phyloP scores from a whole-genome alignment of 2,888 invertebrate species.

The Mesoligia furuncula region DNA sequence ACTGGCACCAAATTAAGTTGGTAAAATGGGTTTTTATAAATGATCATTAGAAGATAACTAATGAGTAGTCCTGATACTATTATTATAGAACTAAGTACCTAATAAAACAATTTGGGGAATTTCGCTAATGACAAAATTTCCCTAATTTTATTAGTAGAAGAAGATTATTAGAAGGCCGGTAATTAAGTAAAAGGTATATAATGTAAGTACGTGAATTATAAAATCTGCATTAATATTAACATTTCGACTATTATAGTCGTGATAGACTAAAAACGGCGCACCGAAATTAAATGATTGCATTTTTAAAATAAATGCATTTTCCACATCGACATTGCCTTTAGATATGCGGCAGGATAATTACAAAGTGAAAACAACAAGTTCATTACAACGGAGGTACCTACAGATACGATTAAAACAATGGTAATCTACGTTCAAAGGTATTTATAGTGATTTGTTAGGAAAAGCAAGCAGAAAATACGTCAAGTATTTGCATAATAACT shows the following conservation, averaged over 20 bases:
- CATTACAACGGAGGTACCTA: neutral
- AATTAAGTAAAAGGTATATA: neutral
- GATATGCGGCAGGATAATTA: neutral
- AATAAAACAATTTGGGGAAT: conserved; percentile 11
- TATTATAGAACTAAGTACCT: neutral
- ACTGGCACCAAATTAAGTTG: neutral
- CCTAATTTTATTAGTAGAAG: neutral
- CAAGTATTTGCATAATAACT: conserved; percentile 48
- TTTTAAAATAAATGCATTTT: conserved; percentile 1
- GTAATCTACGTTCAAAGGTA: conserved; percentile 22
- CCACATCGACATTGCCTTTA: neutral
- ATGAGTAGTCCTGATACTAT: neutral
- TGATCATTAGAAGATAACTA: neutral
- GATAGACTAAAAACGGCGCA: neutral
- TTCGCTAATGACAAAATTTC: conserved; percentile 9
- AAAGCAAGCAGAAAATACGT: conserved; percentile 39
- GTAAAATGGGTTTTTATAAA: neutral
- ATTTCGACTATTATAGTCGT: neutral
- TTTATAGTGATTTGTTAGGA: conserved; percentile 38
- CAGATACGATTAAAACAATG: conserved; percentile 21
- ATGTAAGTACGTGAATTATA: neutral
- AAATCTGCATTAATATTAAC: neutral
- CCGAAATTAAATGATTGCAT: neutral
- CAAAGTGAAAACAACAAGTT: conserved; percentile 20
- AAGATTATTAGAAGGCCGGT: neutral